Percentiles rank a stretch among this genome's conserved stretches.
Evolutionary conservation across 2,888 invertebrate species (phyloP).

Genomic region (Drosophila tanythrix): DNA sequence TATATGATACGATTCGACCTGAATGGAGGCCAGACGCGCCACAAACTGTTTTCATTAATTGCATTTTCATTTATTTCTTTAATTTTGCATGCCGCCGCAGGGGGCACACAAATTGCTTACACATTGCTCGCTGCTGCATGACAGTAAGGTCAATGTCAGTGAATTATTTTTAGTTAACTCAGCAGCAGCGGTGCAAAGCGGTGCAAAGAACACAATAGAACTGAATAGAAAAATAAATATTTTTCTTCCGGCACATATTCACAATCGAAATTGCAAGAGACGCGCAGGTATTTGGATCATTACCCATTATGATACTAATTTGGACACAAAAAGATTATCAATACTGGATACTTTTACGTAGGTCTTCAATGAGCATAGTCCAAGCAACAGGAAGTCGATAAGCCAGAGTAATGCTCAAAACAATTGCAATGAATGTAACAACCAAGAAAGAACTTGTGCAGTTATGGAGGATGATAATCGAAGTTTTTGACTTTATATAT

Average conservation of each 20-base stretch:
- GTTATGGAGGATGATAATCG: not conserved
- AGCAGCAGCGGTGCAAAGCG: not conserved
- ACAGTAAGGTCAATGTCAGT: slow-evolving; percentile 51
- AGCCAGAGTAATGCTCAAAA: not conserved
- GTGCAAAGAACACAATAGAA: not conserved
- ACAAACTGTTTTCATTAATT: slow-evolving; percentile 52
- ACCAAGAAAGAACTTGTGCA: not conserved
- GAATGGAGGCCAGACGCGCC: slow-evolving; percentile 28
- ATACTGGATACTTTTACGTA: too few species aligned
- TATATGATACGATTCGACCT: slow-evolving; percentile 25
- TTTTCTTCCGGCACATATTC: not conserved
- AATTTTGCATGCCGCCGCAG: slow-evolving; percentile 11
- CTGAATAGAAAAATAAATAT: not conserved
- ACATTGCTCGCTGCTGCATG: not conserved
- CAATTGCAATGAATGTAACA: not conserved
- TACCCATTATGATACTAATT: not conserved
- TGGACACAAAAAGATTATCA: not conserved
- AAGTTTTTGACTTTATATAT: not conserved
- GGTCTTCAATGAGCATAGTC: not conserved
- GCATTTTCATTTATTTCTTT: slow-evolving; percentile 51
- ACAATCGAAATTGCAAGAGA: not conserved
- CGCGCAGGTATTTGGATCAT: not conserved
- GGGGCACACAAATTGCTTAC: slow-evolving; percentile 3
- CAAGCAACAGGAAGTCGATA: not conserved
- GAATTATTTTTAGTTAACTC: slow-evolving; percentile 7